These are phyloP conservation scores for Pangasianodon gigas DNA, from an alignment of 2,113 vertebrate species.

Conservation along the genomic window DNA sequence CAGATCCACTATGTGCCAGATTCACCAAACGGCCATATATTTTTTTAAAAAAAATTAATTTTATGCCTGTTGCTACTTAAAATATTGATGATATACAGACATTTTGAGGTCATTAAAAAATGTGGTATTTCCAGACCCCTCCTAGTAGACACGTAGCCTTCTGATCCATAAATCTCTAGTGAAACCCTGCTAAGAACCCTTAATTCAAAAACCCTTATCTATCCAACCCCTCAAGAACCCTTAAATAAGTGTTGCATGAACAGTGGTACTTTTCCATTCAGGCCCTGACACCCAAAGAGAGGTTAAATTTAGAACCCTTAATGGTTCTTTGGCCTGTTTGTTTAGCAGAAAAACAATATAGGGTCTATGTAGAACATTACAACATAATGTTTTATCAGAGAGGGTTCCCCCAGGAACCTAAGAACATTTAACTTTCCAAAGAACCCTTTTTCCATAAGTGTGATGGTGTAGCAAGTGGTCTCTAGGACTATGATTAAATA, in stretches of 20 bases:
- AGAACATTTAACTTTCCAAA: background rate
- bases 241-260: background rate
- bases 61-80: background rate
- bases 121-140: background rate
- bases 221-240: background rate
- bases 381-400: background rate
- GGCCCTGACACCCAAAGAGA: background rate
- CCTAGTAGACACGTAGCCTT: background rate
- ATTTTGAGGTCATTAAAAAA: background rate
- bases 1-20: background rate
- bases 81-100: background rate
- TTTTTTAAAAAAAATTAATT: background rate
- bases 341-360: background rate
- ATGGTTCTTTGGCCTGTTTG: background rate
- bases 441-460: background rate
- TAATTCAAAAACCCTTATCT: background rate
- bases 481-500: constrained; percentile 25
- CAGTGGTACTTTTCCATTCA: background rate
- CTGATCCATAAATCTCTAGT: background rate
- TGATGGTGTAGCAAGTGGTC: constrained; percentile 24
- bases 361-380: background rate
- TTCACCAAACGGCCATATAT: background rate
- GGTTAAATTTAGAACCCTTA: background rate
- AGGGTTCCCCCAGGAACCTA: background rate
- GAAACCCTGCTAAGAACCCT: background rate